A percentile compares a stretch with the other conserved stretches of the same genome.
Evolutionary conservation across 1,140 invertebrate genomes (phyloP).

Genomic region (Drosophila prosaltans): DNA sequence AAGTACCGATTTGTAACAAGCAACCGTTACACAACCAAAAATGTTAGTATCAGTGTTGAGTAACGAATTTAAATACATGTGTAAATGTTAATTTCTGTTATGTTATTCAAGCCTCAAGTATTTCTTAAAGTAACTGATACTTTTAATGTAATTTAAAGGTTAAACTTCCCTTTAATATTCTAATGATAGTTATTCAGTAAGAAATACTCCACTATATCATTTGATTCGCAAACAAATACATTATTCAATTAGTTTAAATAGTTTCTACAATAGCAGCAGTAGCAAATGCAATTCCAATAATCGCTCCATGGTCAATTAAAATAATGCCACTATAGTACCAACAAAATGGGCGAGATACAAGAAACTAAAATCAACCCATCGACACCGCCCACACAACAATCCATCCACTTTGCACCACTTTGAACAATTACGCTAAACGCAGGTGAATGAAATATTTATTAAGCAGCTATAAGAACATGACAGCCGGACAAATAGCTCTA

Average conservation of each 20-base stretch:
- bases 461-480: slow-evolving; percentile 45
- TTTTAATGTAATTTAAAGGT: too few species aligned
- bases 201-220: neutral
- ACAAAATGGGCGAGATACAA: too few species aligned
- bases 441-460: slow-evolving; percentile 72
- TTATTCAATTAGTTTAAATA: neutral
- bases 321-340: neutral
- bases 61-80: too few species aligned
- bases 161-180: too few species aligned
- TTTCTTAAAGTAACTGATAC: too few species aligned
- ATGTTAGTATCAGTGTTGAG: too few species aligned
- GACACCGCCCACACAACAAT: neutral
- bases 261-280: neutral
- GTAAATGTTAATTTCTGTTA: too few species aligned
- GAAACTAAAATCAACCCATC: neutral
- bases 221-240: neutral
- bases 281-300: slow-evolving; percentile 1
- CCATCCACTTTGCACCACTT: neutral
- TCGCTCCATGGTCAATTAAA: neutral
- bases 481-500: slow-evolving; percentile 50
- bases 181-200: neutral
- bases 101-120: too few species aligned
- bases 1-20: too few species aligned
- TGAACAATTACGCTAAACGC: slow-evolving; percentile 47
- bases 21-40: too few species aligned